Evolutionary conservation across 2,797 vertebrate species (phyloP).

Genomic region (Chiropotes sagulatus): DNA sequence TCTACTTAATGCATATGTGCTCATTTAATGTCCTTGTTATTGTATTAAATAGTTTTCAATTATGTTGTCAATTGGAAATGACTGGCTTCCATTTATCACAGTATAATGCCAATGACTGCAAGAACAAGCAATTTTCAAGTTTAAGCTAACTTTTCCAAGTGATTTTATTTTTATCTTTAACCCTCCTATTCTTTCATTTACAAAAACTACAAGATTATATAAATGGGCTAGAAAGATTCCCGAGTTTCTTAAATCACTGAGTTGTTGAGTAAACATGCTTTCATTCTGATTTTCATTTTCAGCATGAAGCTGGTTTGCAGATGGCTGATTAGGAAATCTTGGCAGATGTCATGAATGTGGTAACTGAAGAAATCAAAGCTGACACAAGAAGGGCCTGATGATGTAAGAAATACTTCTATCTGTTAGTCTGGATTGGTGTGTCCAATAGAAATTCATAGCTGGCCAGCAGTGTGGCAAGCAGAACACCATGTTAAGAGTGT

Average conservation of each 20-base stretch:
- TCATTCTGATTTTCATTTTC: slow-evolving; percentile 48
- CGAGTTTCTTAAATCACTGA: neutral
- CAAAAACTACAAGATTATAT: slow-evolving; percentile 1
- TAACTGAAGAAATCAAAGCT: slow-evolving; percentile 19
- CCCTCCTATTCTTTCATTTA: neutral
- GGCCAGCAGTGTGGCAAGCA: neutral
- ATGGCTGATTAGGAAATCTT: slow-evolving; percentile 43
- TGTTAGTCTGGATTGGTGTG: neutral
- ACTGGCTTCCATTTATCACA: neutral
- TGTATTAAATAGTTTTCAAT: neutral
- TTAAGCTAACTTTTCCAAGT: slow-evolving; percentile 40
- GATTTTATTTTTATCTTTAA: slow-evolving; percentile 40
- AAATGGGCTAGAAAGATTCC: neutral
- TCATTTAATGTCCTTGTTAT: neutral
- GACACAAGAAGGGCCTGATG: neutral
- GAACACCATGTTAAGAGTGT: neutral
- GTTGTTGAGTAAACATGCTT: neutral
- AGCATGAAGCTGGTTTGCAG: slow-evolving; percentile 2
- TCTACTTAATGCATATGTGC: neutral
- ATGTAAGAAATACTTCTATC: neutral
- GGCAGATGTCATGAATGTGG: slow-evolving; percentile 4
- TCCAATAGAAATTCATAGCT: neutral
- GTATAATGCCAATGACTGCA: neutral
- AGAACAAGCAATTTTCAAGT: slow-evolving; percentile 16
- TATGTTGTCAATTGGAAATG: slow-evolving; percentile 19